phyloP scores from a whole-genome alignment of 2,888 invertebrate species.

The Lasioglossum lativentre region DNA sequence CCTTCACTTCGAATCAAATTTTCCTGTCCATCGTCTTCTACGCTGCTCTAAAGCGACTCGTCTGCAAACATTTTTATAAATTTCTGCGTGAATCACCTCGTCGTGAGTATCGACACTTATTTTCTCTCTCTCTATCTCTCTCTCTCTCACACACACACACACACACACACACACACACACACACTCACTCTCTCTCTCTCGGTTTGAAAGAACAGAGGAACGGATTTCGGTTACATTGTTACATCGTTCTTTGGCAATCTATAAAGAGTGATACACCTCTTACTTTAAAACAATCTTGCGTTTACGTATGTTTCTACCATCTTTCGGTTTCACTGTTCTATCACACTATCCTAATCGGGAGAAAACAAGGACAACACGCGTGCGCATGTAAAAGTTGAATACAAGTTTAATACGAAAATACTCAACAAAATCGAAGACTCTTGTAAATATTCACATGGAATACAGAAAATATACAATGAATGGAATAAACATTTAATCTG shows the following conservation, averaged over 20 bases:
- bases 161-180: too few species aligned
- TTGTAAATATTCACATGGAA: constrained; percentile 22
- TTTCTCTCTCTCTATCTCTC: not conserved
- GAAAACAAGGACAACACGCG: not conserved
- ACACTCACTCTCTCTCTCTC: not conserved
- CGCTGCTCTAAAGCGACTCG: constrained; percentile 42
- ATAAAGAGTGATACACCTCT: constrained; percentile 56
- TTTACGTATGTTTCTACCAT: not conserved
- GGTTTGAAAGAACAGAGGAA: constrained; percentile 49
- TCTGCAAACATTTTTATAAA: constrained; percentile 79
- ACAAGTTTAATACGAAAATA: constrained; percentile 37
- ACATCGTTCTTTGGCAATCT: constrained; percentile 41
- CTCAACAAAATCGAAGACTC: not conserved
- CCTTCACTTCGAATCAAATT: constrained; percentile 14
- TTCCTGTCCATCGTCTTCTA: constrained; percentile 28
- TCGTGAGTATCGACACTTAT: constrained; percentile 36
- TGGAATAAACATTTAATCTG: constrained; percentile 25
- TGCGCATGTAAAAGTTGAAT: constrained; percentile 9
- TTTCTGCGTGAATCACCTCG: constrained; percentile 69
- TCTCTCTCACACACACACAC: too few species aligned
- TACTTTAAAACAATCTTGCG: constrained; percentile 8
- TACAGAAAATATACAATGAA: constrained; percentile 22
- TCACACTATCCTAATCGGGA: not conserved
- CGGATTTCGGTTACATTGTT: constrained; percentile 40
- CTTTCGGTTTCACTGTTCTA: not conserved